Evolutionary conservation across 1,140 invertebrate genomes (phyloP), one percentile per base, ranked within the genome.

Genomic region (Frieseomelitta varia): DNA sequence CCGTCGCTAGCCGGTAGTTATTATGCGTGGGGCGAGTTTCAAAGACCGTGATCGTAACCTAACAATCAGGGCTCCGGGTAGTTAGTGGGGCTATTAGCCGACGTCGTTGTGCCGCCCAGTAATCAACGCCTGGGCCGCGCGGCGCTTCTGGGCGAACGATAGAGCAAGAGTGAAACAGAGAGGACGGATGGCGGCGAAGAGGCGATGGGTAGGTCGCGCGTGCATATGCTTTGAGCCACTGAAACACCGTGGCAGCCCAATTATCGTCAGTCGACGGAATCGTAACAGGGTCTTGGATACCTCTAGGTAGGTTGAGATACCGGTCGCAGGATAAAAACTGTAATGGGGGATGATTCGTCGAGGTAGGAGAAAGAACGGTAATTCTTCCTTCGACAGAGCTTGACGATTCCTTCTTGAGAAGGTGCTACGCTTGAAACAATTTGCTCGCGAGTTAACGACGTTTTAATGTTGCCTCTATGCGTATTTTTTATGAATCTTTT

Each of bases 21-120:
- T 85, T 85, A 85, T 85, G 84, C 84, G 84, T 85, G 80, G 84
- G 79, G 84, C 80, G 84, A 85, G 84, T 85, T 85, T 85, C 84
- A 85, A 85, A 85, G 84, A 85, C 84, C 79, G 84, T 85, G 84
- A 85, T 85, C 84, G 84, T 82, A 87, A 84, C 80, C 86, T 82
- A 88, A 88, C 86, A 88, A 88, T 88, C 86, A 84, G 85, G 77
- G 79, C 85, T 83, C 74, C 2, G 85, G 86, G 83, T 86, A 88
- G 86, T 88, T 88, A 88, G 86, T 72, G 79, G 86, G 82, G 85
- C 86, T 86, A 88, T 86, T 88, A 86, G 73, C 73, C 84, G 73
- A 81, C 84, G 77, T 85, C 53, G 79, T 65, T 63, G 61, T 75
- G 85, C 86, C 86, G 85, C 86, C 86, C 84, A 88, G 86, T 88